phyloP scores from a whole-genome alignment of 1,140 invertebrate species.

The Panagrolaimus sp. region DNA sequence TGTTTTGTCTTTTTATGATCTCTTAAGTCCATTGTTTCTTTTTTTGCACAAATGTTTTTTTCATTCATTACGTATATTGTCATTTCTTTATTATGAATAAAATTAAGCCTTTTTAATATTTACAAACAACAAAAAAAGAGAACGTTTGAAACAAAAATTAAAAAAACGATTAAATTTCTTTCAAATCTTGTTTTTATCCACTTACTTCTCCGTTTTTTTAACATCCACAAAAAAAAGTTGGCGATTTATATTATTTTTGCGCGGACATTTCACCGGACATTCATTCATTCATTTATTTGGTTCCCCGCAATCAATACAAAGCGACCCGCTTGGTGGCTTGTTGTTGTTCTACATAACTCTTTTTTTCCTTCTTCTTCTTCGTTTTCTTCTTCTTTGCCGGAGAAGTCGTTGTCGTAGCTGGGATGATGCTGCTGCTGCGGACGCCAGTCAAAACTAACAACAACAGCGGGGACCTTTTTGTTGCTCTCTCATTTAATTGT shows the following conservation, averaged over 20 bases:
- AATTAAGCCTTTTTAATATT: too few species aligned
- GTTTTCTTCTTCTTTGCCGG: not conserved
- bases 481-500: conserved; percentile 1
- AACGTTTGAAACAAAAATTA: too few species aligned
- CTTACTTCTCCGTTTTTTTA: too few species aligned
- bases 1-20: too few species aligned
- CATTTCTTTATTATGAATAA: too few species aligned
- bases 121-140: too few species aligned
- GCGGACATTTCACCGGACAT: not conserved
- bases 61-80: too few species aligned
- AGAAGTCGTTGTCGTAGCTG: not conserved
- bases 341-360: conserved; percentile 1
- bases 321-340: conserved; percentile 7
- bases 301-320: conserved; percentile 9
- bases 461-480: not conserved
- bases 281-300: not conserved
- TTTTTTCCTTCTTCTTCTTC: not conserved
- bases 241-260: not conserved
- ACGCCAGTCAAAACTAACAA: not conserved
- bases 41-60: too few species aligned
- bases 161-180: too few species aligned
- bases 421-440: not conserved
- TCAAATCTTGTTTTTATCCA: too few species aligned
- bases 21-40: too few species aligned
- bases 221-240: too few species aligned